A percentile compares a stretch with the other conserved stretches of the same genome.
These are phyloP conservation scores for Elephas maximus DNA, from an alignment of 2,113 vertebrate species.

Conservation along the genomic window DNA sequence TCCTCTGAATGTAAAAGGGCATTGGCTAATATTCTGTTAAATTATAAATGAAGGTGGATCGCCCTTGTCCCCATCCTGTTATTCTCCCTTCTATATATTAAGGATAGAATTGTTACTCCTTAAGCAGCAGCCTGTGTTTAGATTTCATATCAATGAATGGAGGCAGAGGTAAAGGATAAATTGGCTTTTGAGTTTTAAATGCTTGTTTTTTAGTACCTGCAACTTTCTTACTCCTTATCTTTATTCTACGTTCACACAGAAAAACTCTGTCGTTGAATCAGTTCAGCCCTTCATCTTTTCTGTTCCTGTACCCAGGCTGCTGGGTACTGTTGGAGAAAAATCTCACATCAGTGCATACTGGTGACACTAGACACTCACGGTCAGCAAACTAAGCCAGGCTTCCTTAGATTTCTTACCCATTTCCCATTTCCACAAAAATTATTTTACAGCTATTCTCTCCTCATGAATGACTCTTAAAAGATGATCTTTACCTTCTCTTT, in stretches of 20 bases:
- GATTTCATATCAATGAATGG: neutral
- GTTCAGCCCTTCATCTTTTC: neutral
- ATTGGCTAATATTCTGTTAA: neutral
- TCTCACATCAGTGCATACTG: neutral
- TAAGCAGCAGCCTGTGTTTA: neutral
- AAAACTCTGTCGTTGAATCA: neutral
- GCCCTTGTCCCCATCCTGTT: neutral
- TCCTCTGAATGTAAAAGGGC: neutral
- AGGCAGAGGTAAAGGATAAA: neutral
- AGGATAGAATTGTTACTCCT: neutral
- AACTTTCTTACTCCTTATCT: neutral
- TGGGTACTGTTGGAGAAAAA: neutral
- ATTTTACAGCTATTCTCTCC: neutral
- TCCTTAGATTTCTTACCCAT: neutral
- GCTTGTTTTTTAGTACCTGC: neutral
- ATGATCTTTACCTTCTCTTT: neutral
- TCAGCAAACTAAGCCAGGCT: neutral
- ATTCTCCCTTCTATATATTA: neutral
- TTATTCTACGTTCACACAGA: neutral
- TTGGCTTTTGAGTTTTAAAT: neutral
- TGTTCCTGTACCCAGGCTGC: neutral
- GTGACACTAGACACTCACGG: rapidly evolving
- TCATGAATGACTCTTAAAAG: neutral
- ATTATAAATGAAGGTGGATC: neutral
- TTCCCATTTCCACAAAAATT: neutral